Percentiles rank a stretch among this genome's conserved stretches.
phyloP scores from a whole-genome alignment of 2,888 invertebrate genomes.

The Acronicta leporina region DNA sequence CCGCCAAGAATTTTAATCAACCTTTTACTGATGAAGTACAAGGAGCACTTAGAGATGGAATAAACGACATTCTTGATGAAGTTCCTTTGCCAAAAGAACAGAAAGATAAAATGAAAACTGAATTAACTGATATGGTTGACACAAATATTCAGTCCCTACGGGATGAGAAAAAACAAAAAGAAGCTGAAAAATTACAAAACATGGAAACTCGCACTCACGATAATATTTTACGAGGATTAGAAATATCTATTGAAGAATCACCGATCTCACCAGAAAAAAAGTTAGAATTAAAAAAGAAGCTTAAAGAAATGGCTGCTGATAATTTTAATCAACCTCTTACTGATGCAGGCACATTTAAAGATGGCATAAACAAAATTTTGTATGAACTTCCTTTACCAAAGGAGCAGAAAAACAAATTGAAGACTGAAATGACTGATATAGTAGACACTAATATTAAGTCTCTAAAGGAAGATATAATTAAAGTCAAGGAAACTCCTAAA shows the following conservation, averaged over 20 bases:
- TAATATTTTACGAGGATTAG: not conserved
- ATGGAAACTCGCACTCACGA: not conserved
- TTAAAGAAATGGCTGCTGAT: constrained; percentile 3
- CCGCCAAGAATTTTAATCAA: not conserved
- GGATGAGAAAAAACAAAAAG: not conserved
- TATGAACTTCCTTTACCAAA: constrained; percentile 2
- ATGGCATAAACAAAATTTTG: not conserved
- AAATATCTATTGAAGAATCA: not conserved
- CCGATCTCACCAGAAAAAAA: constrained; percentile 7
- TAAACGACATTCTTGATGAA: constrained; percentile 3
- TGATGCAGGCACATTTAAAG: not conserved
- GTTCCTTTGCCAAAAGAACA: not conserved
- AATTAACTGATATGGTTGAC: not conserved
- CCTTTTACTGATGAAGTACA: not conserved
- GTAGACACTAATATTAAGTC: not conserved
- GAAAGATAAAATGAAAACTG: not conserved
- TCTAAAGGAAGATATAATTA: not conserved
- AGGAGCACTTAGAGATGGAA: constrained; percentile 3
- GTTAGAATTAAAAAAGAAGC: not conserved
- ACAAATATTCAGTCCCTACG: not conserved
- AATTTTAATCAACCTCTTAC: not conserved
- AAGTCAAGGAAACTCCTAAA: not conserved
- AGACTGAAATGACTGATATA: constrained; percentile 4
- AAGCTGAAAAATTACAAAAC: not conserved
- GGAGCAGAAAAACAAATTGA: constrained; percentile 4